Evolutionary conservation across 1,140 invertebrate species (phyloP).

Genomic region (Atta cephalotes): DNA sequence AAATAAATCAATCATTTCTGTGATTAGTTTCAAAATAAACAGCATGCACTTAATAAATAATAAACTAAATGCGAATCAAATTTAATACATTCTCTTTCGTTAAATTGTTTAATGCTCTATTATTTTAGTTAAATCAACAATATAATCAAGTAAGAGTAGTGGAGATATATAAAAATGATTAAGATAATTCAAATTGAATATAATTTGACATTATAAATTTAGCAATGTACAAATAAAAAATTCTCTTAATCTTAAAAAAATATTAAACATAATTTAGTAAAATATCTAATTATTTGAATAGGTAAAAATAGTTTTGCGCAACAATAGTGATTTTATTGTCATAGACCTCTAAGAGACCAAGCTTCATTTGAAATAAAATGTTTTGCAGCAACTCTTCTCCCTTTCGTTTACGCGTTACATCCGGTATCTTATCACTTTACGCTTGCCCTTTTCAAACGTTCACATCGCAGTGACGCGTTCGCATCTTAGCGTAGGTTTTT

Average conservation of each 20-base stretch:
- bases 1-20: too few relatives aligned
- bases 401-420: neutral
- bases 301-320: neutral
- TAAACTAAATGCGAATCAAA: too few relatives aligned
- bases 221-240: neutral
- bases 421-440: conserved; percentile 42
- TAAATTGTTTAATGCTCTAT: too few relatives aligned
- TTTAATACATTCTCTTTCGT: too few relatives aligned
- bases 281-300: neutral
- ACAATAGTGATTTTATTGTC: neutral
- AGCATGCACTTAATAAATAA: too few relatives aligned
- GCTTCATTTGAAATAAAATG: neutral
- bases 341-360: neutral
- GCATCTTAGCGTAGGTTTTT: conserved; percentile 14
- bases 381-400: neutral
- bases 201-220: too few relatives aligned
- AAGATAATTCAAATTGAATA: too few relatives aligned
- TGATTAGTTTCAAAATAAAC: too few relatives aligned
- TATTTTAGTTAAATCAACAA: too few relatives aligned
- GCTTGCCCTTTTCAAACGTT: conserved; percentile 13
- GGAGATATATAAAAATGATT: too few relatives aligned
- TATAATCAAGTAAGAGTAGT: too few relatives aligned
- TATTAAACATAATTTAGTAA: neutral
- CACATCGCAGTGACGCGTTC: neutral
- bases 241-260: neutral